phyloP scores from a whole-genome alignment of 1,140 invertebrate genomes.

The Aphidius ervi region DNA sequence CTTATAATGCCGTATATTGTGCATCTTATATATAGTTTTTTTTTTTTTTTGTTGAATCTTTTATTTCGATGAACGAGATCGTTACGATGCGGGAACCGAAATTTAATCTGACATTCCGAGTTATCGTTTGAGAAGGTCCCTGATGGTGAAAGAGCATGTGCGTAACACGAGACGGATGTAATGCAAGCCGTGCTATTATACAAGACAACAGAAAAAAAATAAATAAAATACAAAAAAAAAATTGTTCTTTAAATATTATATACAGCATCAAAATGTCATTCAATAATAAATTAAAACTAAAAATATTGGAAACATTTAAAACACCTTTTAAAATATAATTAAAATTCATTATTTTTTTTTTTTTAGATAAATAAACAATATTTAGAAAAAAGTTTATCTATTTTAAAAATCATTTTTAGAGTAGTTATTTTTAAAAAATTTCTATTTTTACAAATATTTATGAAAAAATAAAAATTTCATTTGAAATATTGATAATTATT shows the following conservation, averaged over 20 bases:
- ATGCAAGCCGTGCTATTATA: conserved; percentile 48
- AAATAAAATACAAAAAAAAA: conserved; percentile 36
- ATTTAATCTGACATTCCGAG: conserved; percentile 5
- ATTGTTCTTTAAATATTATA: conserved; percentile 11
- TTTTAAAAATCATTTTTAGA: no score
- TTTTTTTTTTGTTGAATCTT: neutral
- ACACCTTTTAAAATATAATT: no score
- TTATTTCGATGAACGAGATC: neutral
- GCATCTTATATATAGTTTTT: neutral
- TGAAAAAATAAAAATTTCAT: no score
- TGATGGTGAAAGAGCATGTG: conserved; percentile 29
- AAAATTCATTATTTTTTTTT: no score
- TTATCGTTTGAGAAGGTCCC: neutral
- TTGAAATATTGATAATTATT: no score
- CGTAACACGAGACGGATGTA: conserved; percentile 47
- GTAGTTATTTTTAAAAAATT: no score
- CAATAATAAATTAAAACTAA: no score
- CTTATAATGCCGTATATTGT: neutral
- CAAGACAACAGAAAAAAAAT: conserved; percentile 21
- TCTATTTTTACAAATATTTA: no score
- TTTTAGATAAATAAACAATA: no score
- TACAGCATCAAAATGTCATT: neutral
- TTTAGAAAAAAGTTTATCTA: no score
- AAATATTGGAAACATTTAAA: no score
- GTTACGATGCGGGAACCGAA: neutral